A percentile compares a stretch with the other conserved stretches of the same genome.
Conservation (phyloP, 64 coral and sea anemone genomes). For the Platygyra sinensis region DNA sequence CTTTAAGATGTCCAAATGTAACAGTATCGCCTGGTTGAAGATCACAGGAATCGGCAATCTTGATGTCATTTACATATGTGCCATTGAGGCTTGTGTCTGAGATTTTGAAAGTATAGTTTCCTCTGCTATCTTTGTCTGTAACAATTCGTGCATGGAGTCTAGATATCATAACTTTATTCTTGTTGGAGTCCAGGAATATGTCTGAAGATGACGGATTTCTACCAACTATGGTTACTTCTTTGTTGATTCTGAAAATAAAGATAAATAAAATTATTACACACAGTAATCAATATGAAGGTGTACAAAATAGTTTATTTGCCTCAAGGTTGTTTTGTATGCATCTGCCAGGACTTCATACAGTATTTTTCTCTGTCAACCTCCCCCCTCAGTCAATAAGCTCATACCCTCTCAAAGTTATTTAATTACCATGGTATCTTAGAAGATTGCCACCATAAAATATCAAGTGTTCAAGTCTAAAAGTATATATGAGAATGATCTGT, state of each 20-base stretch:
- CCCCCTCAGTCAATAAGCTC: too few relatives aligned
- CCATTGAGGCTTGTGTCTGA: conserved; percentile 95
- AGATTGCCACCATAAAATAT: too few relatives aligned
- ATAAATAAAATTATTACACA: not conserved
- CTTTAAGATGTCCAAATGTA: conserved; percentile 88
- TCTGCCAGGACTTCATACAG: too few relatives aligned
- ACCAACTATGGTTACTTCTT: conserved; percentile 84
- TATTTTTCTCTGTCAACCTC: too few relatives aligned
- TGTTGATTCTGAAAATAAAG: conserved; percentile 63
- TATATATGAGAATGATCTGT: too few relatives aligned
- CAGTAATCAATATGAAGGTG: too few relatives aligned
- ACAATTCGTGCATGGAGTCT: conserved; percentile 92
- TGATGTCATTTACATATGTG: conserved; percentile 93
- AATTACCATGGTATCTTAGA: too few relatives aligned
- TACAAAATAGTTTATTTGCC: too few relatives aligned
- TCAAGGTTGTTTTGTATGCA: too few relatives aligned
- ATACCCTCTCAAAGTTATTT: too few relatives aligned
- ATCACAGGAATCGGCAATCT: conserved; percentile 68
- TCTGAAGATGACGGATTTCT: conserved; percentile 67
- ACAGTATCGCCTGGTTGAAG: conserved; percentile 78
- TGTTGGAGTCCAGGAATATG: conserved; percentile 80
- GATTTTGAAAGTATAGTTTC: conserved; percentile 63
- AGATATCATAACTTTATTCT: conserved; percentile 91
- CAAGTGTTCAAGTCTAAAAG: too few relatives aligned
- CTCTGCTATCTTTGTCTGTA: conserved; percentile 11